Base-by-base conservation (phyloP, 1,140 invertebrate genomes). In the Zeugodacus cucurbitae region DNA sequence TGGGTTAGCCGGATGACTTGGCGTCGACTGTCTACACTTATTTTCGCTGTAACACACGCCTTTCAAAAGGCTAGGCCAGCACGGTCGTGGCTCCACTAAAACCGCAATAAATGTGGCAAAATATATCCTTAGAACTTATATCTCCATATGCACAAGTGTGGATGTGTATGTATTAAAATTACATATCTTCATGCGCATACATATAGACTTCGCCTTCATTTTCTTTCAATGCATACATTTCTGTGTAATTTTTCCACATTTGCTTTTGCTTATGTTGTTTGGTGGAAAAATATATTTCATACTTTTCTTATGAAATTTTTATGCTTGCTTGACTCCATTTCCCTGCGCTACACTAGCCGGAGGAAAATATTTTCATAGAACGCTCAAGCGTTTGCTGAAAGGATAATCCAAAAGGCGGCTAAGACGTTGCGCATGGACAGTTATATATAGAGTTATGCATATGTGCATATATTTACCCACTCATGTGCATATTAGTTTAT, bases 251-350 rank as follows among this genome's bases (percentile, higher is more conserved):
- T 70, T 34, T 70, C 32, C 4, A 32, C 14, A 37, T 34, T 5
- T 34, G 64, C 64, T 34, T 37, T 70, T n/a, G n/a, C 29, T 32
- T 20, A 26, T 62, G 58, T 70, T 70, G 26, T 32, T 32, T 70
- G 32, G 6, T 32, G 32, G 29, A 70, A 70, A 70, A 70, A 70
- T 70, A 70, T 70, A 34, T 70, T 29, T 34, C 58, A 37, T 34
- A 29, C 64, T 34, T 70, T 70, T 32, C 64, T 70, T 70, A 70
- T 32, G 64, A 70, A 70, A 70, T 70, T 70, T 70, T 70, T 70
- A 70, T 70, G 64, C 64, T 70, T 70, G 26, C 29, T 70, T 70
- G 64, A 34, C 26, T 32, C 32, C 26, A 70, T 32, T 70, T 70
- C 26, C 26, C 26, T 34, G 64, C 26, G n/a, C n/a, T n/a, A n/a